A percentile compares a stretch with the other conserved stretches of the same genome.
Evolutionary conservation across 2,888 invertebrate species (phyloP).

Genomic region (Cantharis rufa): DNA sequence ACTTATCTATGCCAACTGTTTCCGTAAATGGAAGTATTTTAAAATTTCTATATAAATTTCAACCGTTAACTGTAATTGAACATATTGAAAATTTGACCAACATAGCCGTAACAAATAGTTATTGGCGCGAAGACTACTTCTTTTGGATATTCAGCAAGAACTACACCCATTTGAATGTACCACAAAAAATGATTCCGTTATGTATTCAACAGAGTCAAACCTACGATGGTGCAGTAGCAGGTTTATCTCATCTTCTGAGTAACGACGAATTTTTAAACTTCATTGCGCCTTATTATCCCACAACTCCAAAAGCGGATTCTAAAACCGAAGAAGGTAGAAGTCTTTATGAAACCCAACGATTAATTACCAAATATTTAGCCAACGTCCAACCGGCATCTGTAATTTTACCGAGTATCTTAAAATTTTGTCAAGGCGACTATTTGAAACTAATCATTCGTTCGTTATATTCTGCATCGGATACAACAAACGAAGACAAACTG

Average conservation of each 20-base stretch:
- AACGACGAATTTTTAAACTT: neutral
- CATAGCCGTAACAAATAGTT: neutral
- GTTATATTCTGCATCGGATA: conserved; percentile 9
- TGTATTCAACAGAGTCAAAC: neutral
- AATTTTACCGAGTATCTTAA: conserved; percentile 9
- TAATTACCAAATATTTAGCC: conserved; percentile 3
- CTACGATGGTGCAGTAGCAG: neutral
- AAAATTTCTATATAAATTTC: neutral
- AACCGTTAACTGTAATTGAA: neutral
- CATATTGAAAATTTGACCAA: neutral
- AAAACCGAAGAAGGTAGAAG: neutral
- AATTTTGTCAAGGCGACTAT: conserved; percentile 18
- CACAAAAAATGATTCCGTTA: neutral
- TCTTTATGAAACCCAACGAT: neutral
- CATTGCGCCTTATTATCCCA: neutral
- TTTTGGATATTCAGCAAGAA: neutral
- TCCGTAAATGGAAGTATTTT: neutral
- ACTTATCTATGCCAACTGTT: neutral
- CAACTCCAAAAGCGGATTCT: neutral
- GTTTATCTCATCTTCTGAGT: neutral
- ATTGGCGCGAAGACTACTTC: neutral
- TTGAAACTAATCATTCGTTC: conserved; percentile 12
- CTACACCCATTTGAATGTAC: neutral
- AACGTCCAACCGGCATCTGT: conserved; percentile 8
- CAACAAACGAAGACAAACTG: conserved; percentile 19